Percentiles rank a stretch among this genome's conserved stretches.
Conservation (phyloP, 2,797 vertebrate genomes). For the Eulemur rubriventer region DNA sequence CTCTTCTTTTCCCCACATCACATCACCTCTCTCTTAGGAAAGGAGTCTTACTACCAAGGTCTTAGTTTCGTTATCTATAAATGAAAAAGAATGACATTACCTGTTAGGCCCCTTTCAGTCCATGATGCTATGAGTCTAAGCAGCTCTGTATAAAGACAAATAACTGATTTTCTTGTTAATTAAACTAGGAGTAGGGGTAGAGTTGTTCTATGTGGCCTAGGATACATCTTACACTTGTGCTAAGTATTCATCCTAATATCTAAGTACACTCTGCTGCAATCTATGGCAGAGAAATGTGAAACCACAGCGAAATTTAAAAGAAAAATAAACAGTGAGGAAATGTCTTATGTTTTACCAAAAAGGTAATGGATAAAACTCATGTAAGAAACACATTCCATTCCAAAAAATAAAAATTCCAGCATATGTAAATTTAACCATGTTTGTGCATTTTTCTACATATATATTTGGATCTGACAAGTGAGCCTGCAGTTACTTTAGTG, state of each 20-base stretch:
- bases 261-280: not conserved
- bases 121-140: not conserved
- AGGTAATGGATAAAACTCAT: not conserved
- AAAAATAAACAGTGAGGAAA: not conserved
- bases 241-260: not conserved
- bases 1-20: not conserved
- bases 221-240: not conserved
- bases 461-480: conserved; percentile 11
- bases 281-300: not conserved
- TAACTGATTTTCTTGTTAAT: not conserved
- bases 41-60: not conserved
- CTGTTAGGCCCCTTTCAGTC: not conserved
- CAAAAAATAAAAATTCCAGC: not conserved
- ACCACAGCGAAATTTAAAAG: not conserved
- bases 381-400: conserved; percentile 5
- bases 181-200: not conserved
- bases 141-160: not conserved
- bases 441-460: conserved; percentile 1
- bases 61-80: not conserved
- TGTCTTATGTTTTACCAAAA: not conserved
- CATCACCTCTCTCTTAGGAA: not conserved
- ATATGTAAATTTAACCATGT: conserved; percentile 2
- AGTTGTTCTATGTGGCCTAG: not conserved
- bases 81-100: not conserved
- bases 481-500: conserved; percentile 13